Percentiles rank a stretch among this genome's conserved stretches.
Conservation (phyloP, 2,888 invertebrate genomes). For the Spisula solida region DNA sequence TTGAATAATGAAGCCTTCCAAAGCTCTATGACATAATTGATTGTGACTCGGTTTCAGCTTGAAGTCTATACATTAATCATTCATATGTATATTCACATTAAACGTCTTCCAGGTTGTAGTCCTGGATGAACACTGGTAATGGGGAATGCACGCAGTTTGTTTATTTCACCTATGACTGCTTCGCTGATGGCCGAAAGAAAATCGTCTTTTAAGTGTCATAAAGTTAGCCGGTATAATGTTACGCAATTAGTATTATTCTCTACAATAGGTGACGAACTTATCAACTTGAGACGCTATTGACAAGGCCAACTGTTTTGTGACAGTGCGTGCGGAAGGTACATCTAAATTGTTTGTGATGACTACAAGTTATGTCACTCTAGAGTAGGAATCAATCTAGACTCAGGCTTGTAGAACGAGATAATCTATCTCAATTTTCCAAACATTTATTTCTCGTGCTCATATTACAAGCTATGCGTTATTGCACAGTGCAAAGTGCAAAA, state of each 20-base stretch:
- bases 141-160: conserved; percentile 6
- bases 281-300: conserved; percentile 57
- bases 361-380: conserved; percentile 57
- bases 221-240: conserved; percentile 46
- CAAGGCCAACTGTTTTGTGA: conserved; percentile 53
- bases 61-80: conserved; percentile 42
- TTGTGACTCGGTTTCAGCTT: conserved; percentile 30
- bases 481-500: conserved; percentile 36
- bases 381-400: conserved; percentile 46
- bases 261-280: conserved; percentile 59
- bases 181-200: not conserved
- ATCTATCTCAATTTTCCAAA: conserved; percentile 51
- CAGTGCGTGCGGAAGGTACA: conserved; percentile 54
- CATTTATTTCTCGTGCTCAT: conserved; percentile 39
- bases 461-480: conserved; percentile 27
- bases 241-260: conserved; percentile 52
- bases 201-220: conserved; percentile 50
- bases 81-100: conserved; percentile 20
- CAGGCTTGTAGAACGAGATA: conserved; percentile 49
- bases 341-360: conserved; percentile 43
- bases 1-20: conserved; percentile 40
- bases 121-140: not conserved
- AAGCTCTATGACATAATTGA: conserved; percentile 46
- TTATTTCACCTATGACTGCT: not conserved
- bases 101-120: not conserved